These are phyloP conservation scores for Gephyroberyx darwinii DNA, from an alignment of 2,797 vertebrate genomes.

Conservation along the genomic window DNA sequence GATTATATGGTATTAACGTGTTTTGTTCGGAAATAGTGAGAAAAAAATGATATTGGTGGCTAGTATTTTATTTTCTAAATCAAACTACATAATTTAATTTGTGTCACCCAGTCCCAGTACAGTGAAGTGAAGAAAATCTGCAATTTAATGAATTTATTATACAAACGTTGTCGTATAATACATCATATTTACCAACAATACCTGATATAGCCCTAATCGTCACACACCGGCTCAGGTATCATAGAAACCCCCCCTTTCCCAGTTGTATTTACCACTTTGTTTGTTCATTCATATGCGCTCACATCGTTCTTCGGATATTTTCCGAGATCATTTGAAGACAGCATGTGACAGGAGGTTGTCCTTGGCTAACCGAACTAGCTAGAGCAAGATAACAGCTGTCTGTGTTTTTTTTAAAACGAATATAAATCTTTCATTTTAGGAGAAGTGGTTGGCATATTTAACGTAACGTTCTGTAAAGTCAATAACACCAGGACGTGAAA, in stretches of 20 bases:
- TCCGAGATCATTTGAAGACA: conserved; percentile 33
- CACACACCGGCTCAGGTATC: neutral
- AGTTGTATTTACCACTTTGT: neutral
- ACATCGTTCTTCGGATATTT: neutral
- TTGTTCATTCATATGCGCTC: neutral
- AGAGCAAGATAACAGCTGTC: conserved; percentile 4
- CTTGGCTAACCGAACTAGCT: conserved; percentile 46
- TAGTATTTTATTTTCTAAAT: neutral
- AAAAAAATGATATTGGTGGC: neutral
- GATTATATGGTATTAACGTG: accelerated
- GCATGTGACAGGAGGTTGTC: conserved; percentile 60
- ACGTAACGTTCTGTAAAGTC: neutral
- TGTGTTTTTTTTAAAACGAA: conserved; percentile 22
- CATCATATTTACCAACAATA: too few species aligned
- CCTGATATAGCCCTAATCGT: neutral
- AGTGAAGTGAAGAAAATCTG: too few species aligned
- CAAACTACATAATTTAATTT: neutral
- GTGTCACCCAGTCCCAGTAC: neutral
- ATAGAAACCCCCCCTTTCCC: too few species aligned
- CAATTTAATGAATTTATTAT: too few species aligned
- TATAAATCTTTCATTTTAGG: conserved; percentile 3
- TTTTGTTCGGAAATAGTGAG: neutral
- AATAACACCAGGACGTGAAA: neutral
- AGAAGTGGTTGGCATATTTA: conserved; percentile 56
- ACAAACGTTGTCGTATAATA: too few species aligned